A percentile compares a stretch with the other conserved stretches of the same genome.
These are phyloP conservation scores for Lasioglossum calceatum DNA, from an alignment of 2,888 invertebrate genomes.

Conservation along the genomic window DNA sequence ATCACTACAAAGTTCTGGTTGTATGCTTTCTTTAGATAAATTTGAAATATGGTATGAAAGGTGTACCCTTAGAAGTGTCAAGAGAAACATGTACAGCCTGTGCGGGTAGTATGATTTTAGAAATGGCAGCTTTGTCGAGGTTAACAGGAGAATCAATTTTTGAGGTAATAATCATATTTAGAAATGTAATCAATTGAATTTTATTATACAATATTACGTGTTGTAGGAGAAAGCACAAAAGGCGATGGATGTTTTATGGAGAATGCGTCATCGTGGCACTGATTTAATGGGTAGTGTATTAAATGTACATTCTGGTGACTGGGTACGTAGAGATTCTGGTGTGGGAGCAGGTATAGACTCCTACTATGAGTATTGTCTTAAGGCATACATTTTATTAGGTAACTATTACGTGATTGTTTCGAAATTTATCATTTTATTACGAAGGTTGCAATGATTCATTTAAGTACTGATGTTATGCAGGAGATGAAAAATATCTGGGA, in stretches of 20 bases:
- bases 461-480: conserved; percentile 58
- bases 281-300: conserved; percentile 99
- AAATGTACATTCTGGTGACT: conserved; percentile 99
- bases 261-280: conserved; percentile 94
- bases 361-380: conserved; percentile 99
- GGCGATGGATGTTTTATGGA: conserved; percentile 99
- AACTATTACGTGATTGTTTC: conserved; percentile 42
- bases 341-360: conserved; percentile 99
- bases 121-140: conserved; percentile 98
- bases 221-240: conserved; percentile 93
- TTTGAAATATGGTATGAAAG: conserved; percentile 92
- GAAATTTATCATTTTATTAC: conserved; percentile 8
- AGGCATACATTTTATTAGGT: conserved; percentile 96
- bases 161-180: conserved; percentile 86
- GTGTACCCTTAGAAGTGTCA: conserved; percentile 89
- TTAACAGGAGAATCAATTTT: conserved; percentile 96
- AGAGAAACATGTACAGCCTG: conserved; percentile 99
- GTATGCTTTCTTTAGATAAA: conserved; percentile 87
- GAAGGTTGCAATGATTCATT: background rate
- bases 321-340: conserved; percentile 98
- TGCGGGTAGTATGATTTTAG: conserved; percentile 98
- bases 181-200: background rate
- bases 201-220: background rate
- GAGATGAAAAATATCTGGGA: conserved; percentile 96
- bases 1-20: background rate